Base-by-base conservation (phyloP, 1,140 invertebrate genomes). In the Stratiolaelaps scimitus region DNA sequence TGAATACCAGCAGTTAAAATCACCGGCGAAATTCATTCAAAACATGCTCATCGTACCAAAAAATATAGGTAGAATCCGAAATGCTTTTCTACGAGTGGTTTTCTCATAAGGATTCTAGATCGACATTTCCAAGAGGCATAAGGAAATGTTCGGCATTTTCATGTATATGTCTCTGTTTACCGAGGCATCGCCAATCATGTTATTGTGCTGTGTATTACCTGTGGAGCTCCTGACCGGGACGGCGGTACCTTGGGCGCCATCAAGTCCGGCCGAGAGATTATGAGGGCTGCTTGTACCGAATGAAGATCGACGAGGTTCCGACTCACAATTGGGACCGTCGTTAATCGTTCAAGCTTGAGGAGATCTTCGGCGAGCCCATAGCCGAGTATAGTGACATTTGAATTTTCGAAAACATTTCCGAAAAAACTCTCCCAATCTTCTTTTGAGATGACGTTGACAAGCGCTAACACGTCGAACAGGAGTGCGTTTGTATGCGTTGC, bases 401-500 rank as follows among this genome's bases (percentile, higher is more conserved):
- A 34, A 60, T 60, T 60, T 15, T 60, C 53, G 20, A 60, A 60
- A 19, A 60, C 53, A 34, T 23, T 26, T 60, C 53, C 15, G 23
- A 15, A 23, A 23, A 60, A 60, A 13, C 15, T 60, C 53, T 17
- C 20, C 53, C 53, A 60, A 15, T 60, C 53, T 60, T 60, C 53
- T 20, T n/a, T 26, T 6, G 53, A 60, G 34, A 60, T 60, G 17
- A 13, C 30, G 2, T 67, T 23, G 15, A 64, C 30, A 19, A 78
- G 67, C 7, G 68, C 53, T 19, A 83, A 75, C 20, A 85, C 78
- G 73, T 90, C 87, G 64, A 90, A 73, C 56, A 90, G 81, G 72
- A 81, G 88, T 23, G 87, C 78, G 71, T 75, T 73, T 45, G 80
- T 74, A 67, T 76, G 70, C 10, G 83, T 83, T 40, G 86, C 85